Percentiles rank a stretch among this genome's conserved stretches.
These are phyloP conservation scores for Coecobrya sp. DNA, from an alignment of 2,888 invertebrate species.

Conservation along the genomic window DNA sequence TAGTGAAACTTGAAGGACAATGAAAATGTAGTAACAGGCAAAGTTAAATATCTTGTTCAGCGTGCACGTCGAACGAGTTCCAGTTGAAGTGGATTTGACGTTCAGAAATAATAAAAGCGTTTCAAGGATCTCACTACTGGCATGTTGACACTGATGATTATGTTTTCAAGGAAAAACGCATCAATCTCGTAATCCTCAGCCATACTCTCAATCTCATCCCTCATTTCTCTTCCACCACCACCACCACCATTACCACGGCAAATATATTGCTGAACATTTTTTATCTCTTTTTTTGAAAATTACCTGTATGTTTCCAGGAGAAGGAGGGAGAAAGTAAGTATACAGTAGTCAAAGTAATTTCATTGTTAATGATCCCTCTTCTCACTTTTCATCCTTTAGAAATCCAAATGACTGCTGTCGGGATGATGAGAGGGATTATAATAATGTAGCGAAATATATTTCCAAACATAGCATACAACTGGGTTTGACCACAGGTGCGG, in stretches of 20 bases:
- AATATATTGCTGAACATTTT: neutral
- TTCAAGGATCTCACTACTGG: neutral
- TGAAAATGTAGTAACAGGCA: neutral
- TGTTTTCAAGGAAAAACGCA: neutral
- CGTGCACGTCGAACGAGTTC: neutral
- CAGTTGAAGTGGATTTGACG: neutral
- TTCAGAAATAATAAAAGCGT: constrained; percentile 1
- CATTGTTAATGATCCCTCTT: constrained; percentile 16
- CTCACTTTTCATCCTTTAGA: neutral
- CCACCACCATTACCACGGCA: neutral
- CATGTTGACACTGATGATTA: neutral
- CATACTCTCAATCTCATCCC: neutral
- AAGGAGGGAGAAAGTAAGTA: neutral
- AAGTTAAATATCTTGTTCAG: neutral
- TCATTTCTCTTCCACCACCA: neutral
- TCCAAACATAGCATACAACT: too few relatives aligned
- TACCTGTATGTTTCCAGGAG: neutral
- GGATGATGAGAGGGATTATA: neutral
- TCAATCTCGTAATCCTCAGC: neutral
- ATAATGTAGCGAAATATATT: neutral
- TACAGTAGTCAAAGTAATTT: neutral
- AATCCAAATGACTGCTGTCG: neutral
- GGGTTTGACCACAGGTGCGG: constrained; percentile 9
- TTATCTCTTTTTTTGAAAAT: neutral
- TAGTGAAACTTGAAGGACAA: neutral